Evolutionary conservation across 2,888 invertebrate species (phyloP), one percentile per base, ranked within the genome.

Genomic region (Cylloceria caligata): DNA sequence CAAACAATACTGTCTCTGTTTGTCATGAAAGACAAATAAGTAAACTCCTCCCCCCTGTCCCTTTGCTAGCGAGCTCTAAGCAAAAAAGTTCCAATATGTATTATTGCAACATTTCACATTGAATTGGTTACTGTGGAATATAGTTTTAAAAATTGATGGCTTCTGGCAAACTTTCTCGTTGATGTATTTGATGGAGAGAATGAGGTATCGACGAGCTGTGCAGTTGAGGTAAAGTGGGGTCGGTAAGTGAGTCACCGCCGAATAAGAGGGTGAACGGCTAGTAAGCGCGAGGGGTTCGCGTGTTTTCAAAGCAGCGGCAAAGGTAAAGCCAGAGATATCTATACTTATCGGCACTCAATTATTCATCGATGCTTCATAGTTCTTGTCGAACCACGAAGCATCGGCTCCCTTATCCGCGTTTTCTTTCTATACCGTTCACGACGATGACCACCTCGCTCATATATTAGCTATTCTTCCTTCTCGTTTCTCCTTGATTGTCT

Each of bases 281-380:
- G 39, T 36, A 30, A 13, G 19, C 27, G 77, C 34, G 34, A 49
- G 24, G 13, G 68, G 52, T 21, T 85, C 79, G 85, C 85, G 83
- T 85, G 84, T 76, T 76, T 49, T 27, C 67, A 27, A 76, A 60
- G n/a, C 39, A 47, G 62, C 27, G 60, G 27, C 52, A 27, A 64
- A 62, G 45, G 36, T 69, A n/a, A 19, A 64, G 24, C 13, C 30
- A 34, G 16, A 68, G 81, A 77, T 85, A 80, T 73, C 82, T 86
- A 81, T 86, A 83, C 85, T 84, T 86, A 85, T 84, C 72, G 80
- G 72, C 74, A 82, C 82, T 87, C 82, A 87, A 86, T 87, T 86
- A 87, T 87, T 87, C 85, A 87, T 87, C 84, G 84, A 71, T 77
- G 81, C 81, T 83, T 79, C 83, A 83, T 80, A 80, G 81, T 80